phyloP scores from a whole-genome alignment of 2,888 invertebrate genomes.

The Eretmocerus hayati region DNA sequence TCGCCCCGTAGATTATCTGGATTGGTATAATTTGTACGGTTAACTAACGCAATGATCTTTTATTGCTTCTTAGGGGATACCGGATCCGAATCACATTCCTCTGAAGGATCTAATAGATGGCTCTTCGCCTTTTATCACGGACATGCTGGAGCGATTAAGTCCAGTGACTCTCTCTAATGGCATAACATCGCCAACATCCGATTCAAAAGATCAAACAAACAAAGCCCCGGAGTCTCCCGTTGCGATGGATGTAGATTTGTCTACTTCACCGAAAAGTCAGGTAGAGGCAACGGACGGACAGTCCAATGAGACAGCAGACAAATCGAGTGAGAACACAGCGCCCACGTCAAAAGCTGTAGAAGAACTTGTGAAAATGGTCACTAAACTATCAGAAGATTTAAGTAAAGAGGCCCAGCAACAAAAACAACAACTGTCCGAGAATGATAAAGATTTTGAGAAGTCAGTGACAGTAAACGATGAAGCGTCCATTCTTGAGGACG shows the following conservation, averaged over 20 bases:
- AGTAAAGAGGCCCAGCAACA: slow-evolving; percentile 8
- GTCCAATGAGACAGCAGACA: not conserved
- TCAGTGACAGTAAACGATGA: slow-evolving; percentile 10
- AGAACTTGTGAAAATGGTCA: slow-evolving; percentile 28
- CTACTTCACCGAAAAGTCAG: not conserved
- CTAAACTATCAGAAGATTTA: slow-evolving; percentile 26
- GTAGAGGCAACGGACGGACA: not conserved
- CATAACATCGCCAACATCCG: too few relatives aligned
- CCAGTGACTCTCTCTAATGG: slow-evolving; percentile 21
- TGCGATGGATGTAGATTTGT: slow-evolving; percentile 1
- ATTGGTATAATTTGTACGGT: not conserved
- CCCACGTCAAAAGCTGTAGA: slow-evolving; percentile 26
- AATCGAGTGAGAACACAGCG: not conserved
- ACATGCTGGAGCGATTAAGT: slow-evolving; percentile 27
- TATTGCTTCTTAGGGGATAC: slow-evolving; percentile 18
- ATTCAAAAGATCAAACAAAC: not conserved
- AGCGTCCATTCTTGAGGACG: slow-evolving; percentile 4
- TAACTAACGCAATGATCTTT: not conserved
- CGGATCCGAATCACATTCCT: slow-evolving; percentile 29
- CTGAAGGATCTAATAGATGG: slow-evolving; percentile 36
- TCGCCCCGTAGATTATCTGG: not conserved
- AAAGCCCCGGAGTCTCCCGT: not conserved
- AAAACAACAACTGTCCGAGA: not conserved
- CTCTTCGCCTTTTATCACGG: slow-evolving; percentile 32
- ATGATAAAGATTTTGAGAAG: not conserved